phyloP scores from a whole-genome alignment of 2,113 vertebrate species.

The Galbula dea region DNA sequence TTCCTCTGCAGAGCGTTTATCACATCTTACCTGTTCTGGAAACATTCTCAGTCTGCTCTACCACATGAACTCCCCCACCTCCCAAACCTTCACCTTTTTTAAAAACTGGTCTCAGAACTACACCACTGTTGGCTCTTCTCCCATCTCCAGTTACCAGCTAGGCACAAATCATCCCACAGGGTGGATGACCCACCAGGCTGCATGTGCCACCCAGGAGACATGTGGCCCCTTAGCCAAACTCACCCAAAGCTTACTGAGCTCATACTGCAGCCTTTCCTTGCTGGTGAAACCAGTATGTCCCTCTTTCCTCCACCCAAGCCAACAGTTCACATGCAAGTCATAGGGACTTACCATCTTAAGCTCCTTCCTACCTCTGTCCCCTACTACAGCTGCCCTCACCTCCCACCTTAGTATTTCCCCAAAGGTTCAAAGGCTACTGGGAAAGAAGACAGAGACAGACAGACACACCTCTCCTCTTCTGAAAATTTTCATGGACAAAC shows the following conservation, averaged over 20 bases:
- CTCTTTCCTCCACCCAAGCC: neutral
- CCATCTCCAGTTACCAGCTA: neutral
- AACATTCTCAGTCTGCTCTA: rapidly evolving
- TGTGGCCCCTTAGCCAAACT: rapidly evolving
- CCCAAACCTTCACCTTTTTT: neutral
- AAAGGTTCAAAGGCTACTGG: neutral
- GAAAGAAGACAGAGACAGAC: neutral
- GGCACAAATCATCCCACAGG: rapidly evolving
- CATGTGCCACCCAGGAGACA: neutral
- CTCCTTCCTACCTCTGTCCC: neutral
- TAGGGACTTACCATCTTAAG: neutral
- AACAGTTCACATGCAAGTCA: neutral
- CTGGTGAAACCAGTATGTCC: neutral
- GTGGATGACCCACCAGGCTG: neutral
- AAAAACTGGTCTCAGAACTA: rapidly evolving
- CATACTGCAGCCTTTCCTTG: neutral
- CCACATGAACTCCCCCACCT: neutral
- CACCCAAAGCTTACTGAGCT: neutral
- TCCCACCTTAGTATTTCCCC: neutral
- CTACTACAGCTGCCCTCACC: neutral
- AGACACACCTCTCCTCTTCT: neutral
- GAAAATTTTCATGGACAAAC: neutral
- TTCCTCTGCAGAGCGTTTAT: rapidly evolving
- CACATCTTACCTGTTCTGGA: neutral
- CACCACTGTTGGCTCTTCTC: rapidly evolving